Base-by-base conservation (phyloP, 2,113 vertebrate genomes). In the Gopherus flavomarginatus region DNA sequence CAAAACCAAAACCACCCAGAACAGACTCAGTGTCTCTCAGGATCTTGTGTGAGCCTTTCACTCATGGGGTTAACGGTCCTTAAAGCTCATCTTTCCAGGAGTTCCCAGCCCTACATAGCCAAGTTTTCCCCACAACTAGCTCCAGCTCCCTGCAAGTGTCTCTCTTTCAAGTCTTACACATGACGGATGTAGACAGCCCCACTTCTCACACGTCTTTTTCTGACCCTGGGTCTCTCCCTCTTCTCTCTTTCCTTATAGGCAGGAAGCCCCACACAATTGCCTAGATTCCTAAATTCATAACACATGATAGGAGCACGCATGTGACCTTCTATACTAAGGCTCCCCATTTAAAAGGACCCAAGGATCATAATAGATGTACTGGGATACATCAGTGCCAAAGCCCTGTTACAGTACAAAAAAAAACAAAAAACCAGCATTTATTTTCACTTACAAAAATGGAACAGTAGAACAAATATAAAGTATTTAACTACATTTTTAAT, bases 111-210 rank as follows among this genome's bases (percentile, higher is more conserved):
- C 78, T 35, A n/a, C 42, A 50, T 24, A 84, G 27, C 53, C 85
- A 52, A 35, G 90, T 59, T 42, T 1, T 6, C 5, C 81, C 44
- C 3, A 29, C 0, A 0, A 49, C 4, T 1, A 0, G 59, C 0
- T 62, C 69, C 38, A 84, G 38, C 47, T 79, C 22, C 69, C 52
- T 0, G 0, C 7, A 38, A 31, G 38, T 22, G 52, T 17, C 47
- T 38, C 54, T 54, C 29, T 0, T 0, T 87, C 50, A 26, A 27
- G 42, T 24, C 12, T 77, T 26, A 26, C 75, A 44, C 24, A 77
- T 26, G 42, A 27, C 42, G 44, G 75, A 42, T 77, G 75, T 42
- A 77, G 24, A 12, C 38, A 77, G 35, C 16, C 6, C 17, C 8
- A 44, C 12, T 77, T 44, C 75, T 77, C 42, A 26, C 24, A 44